Evolutionary conservation across 2,888 invertebrate genomes (phyloP).

Genomic region (Agrotis segetum): DNA sequence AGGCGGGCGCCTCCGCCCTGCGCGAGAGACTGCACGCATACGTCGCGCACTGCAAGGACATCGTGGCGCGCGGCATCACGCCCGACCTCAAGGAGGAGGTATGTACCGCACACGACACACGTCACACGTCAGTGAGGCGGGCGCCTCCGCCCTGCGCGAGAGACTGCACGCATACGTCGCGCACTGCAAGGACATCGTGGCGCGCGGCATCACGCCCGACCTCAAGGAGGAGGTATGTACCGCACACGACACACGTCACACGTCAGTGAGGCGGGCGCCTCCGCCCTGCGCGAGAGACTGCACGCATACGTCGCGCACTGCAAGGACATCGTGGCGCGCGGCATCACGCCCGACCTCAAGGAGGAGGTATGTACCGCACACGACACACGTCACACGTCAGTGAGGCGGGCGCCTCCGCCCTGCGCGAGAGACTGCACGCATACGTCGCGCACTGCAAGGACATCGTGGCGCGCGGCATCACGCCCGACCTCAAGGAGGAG

Average conservation of each 20-base stretch:
- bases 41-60: constrained; percentile 92
- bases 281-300: constrained; percentile 90
- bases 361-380: constrained; percentile 90
- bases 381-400: too few species aligned
- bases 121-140: constrained; percentile 89
- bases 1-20: constrained; percentile 78
- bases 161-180: constrained; percentile 94
- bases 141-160: constrained; percentile 81
- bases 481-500: constrained; percentile 93
- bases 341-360: constrained; percentile 90
- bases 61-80: constrained; percentile 67
- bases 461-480: constrained; percentile 67
- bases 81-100: constrained; percentile 93
- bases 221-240: constrained; percentile 92
- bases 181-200: constrained; percentile 90
- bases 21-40: constrained; percentile 94
- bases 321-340: constrained; percentile 79
- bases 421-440: constrained; percentile 92
- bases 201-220: constrained; percentile 79
- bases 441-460: constrained; percentile 94
- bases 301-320: constrained; percentile 94
- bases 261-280: constrained; percentile 88
- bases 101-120: constrained; percentile 65
- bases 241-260: too few species aligned
- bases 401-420: constrained; percentile 79